Conservation (phyloP, 2,888 invertebrate species). For the Gandaritis pyraliata region DNA sequence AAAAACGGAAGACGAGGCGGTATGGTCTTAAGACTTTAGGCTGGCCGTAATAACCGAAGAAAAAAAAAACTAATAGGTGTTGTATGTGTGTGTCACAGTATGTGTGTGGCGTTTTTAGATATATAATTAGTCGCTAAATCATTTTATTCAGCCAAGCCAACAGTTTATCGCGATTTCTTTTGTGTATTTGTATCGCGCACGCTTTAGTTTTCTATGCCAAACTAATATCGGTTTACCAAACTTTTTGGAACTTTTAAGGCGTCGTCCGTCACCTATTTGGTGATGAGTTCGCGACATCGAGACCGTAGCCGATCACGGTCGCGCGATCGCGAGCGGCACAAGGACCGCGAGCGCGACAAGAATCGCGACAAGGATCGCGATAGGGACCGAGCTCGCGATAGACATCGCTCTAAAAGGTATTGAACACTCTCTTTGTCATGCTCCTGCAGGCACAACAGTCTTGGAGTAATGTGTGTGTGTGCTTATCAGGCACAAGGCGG, state of each 20-base stretch:
- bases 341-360: conserved; percentile 58
- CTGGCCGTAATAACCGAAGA: too few species aligned
- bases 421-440: background rate
- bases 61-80: too few species aligned
- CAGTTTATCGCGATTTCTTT: too few species aligned
- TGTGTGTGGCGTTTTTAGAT: too few species aligned
- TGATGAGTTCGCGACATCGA: conserved; percentile 81
- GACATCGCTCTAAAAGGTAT: conserved; percentile 79
- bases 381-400: conserved; percentile 66
- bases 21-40: too few species aligned
- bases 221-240: background rate
- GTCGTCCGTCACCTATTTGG: conserved; percentile 14
- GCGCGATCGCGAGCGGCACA: conserved; percentile 61
- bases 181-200: too few species aligned
- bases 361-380: conserved; percentile 67
- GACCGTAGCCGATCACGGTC: conserved; percentile 72
- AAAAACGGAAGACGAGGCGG: too few species aligned
- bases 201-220: too few species aligned
- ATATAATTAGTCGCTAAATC: too few species aligned
- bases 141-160: too few species aligned
- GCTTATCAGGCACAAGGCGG: conserved; percentile 64
- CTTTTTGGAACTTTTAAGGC: conserved; percentile 1
- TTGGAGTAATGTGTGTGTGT: background rate
- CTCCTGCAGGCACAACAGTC: background rate
- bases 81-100: too few species aligned